Base-by-base conservation (phyloP, 2,888 invertebrate species). In the Drosophila lacicola region DNA sequence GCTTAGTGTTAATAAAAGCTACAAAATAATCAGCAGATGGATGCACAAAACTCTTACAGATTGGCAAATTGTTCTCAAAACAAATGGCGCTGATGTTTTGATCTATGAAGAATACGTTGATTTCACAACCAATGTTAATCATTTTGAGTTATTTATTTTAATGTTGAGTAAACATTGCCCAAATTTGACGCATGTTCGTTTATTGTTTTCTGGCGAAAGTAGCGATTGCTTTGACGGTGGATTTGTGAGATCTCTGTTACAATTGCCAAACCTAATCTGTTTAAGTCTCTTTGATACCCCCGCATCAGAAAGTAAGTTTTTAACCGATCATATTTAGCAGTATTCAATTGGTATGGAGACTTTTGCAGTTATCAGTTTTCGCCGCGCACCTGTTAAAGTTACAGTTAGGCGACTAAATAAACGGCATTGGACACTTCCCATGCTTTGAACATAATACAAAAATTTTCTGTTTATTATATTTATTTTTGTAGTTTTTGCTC, bases 21-120 rank as follows among this genome's bases (percentile, higher is more conserved):
- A 57, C 19, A 54, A 36, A 29, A 51, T 71, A 13, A 58, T 70
- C 10, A 58, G 72, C 21, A 47, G 70, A 10, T 70, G 64, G 71
- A 63, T 64, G 64, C 57, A 64, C 25, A 70, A 33, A 50, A 64
- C 71, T 14, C 17, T 70, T 17, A 21, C 2, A 29, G 57, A 70
- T 17, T 70, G 70, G 57, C 72, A 44, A 36, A 41, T 4, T n/a
- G 49, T 9, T 14, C 53, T 70, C 0, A 44, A 33, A 36, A 1
- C 14, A n/a, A 53, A 54, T 21, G 64, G 64, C 9, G 4, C 41
- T 0, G 25, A 53, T 1, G 56, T 57, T 4, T 19, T 57, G 8
- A 39, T 70, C 13, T 70, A 64, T 41, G 71, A 70, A 21, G 70
- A 70, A 54, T 57, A 63, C 13, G 55, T 71, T n/a, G 70, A 70